These are phyloP conservation scores for Aurelia sp. DNA, from an alignment of 30 jellyfish, hydroid and myxozoan species.

Conservation along the genomic window DNA sequence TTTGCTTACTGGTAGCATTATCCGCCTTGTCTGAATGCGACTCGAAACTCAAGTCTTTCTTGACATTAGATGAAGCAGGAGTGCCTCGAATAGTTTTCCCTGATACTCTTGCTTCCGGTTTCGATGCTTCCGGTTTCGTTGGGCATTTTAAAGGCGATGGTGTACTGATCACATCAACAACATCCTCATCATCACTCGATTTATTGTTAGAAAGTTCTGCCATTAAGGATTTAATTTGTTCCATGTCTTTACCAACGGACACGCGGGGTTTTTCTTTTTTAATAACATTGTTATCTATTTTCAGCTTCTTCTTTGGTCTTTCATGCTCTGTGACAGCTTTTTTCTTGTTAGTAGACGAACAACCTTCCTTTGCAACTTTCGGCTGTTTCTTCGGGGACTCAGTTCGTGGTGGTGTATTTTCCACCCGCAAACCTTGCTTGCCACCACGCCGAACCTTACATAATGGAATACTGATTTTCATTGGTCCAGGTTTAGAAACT, in stretches of 20 bases:
- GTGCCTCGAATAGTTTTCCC: conserved; percentile 49
- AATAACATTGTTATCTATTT: neutral
- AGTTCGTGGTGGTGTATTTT: neutral
- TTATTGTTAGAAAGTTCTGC: conserved; percentile 34
- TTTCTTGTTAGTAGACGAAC: neutral
- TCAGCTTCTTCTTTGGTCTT: conserved; percentile 1
- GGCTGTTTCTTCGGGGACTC: conserved; percentile 10
- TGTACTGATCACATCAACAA: conserved; percentile 48
- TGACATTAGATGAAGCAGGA: conserved; percentile 31
- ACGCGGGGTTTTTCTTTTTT: conserved; percentile 38
- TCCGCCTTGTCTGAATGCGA: conserved; percentile 6
- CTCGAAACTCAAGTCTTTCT: conserved; percentile 29
- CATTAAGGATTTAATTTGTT: conserved; percentile 53
- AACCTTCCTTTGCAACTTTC: conserved; percentile 8
- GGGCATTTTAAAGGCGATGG: conserved; percentile 49
- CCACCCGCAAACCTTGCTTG: conserved; percentile 5
- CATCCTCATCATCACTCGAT: conserved; percentile 58
- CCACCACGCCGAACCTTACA: conserved; percentile 23
- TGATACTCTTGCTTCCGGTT: conserved; percentile 34
- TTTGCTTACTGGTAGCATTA: neutral
- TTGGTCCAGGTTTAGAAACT: conserved; percentile 13
- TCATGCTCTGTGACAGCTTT: neutral
- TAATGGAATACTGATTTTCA: conserved; percentile 37
- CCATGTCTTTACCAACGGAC: conserved; percentile 66
- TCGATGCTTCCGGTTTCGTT: neutral